Conservation (phyloP, 2,113 vertebrate genomes). For the Neomonachus schauinslandi region DNA sequence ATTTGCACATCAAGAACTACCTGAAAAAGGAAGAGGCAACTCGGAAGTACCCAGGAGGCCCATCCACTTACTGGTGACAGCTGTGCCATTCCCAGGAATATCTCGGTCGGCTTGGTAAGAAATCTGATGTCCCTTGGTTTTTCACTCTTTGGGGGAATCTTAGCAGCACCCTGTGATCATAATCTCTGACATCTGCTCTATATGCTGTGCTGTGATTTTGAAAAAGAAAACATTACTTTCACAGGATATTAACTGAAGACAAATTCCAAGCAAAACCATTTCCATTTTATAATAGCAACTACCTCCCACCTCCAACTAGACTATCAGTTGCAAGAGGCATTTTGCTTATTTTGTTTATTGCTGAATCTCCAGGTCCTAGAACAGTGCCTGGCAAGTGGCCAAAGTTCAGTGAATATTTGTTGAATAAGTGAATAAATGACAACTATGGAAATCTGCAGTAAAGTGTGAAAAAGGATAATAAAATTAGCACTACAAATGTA, state of each 20-base stretch:
- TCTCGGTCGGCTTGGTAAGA: conserved; percentile 95
- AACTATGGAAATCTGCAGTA: neutral
- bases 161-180: conserved; percentile 94
- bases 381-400: neutral
- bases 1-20: neutral
- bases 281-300: no score
- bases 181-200: conserved; percentile 89
- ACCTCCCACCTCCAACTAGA: neutral
- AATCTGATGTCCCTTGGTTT: conserved; percentile 97
- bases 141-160: conserved; percentile 97
- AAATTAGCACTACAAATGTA: neutral
- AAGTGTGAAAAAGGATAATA: neutral
- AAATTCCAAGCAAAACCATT: neutral
- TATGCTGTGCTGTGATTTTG: conserved; percentile 89
- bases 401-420: neutral
- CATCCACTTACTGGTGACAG: conserved; percentile 95
- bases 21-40: conserved; percentile 53
- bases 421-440: neutral
- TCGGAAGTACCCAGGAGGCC: conserved; percentile 50
- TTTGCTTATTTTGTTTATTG: neutral
- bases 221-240: conserved; percentile 48
- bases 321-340: neutral
- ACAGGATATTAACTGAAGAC: neutral
- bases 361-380: neutral
- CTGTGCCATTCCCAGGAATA: conserved; percentile 99